phyloP scores from a whole-genome alignment of 2,113 vertebrate genomes.

The Delphinapterus leucas region DNA sequence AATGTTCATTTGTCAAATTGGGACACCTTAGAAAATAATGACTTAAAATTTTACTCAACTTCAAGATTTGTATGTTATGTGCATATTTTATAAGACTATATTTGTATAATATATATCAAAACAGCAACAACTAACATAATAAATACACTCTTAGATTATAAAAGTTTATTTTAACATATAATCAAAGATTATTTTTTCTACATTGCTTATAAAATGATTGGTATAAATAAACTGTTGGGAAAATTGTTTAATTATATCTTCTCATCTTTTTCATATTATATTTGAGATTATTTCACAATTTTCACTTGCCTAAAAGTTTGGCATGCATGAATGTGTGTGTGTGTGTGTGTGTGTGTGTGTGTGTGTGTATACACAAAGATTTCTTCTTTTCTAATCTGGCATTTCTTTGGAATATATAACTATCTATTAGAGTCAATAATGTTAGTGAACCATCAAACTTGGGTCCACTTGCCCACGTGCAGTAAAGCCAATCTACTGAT shows the following conservation, averaged over 20 bases:
- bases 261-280: not conserved
- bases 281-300: not conserved
- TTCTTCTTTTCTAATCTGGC: not conserved
- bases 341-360: not conserved
- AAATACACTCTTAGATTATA: not conserved
- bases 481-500: not conserved
- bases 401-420: not conserved
- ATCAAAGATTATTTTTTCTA: not conserved
- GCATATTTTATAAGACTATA: not conserved
- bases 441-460: not conserved
- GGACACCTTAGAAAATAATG: not conserved
- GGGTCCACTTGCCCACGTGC: not conserved
- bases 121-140: not conserved
- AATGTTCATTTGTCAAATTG: not conserved
- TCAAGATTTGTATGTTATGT: not conserved
- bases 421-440: not conserved
- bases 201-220: not conserved
- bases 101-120: not conserved
- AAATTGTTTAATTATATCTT: not conserved
- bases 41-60: not conserved
- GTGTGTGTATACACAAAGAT: not conserved
- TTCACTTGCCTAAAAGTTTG: not conserved
- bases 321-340: accelerated
- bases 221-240: not conserved
- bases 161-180: not conserved